phyloP scores from a whole-genome alignment of 2,113 vertebrate genomes.

The Nibea albiflora region DNA sequence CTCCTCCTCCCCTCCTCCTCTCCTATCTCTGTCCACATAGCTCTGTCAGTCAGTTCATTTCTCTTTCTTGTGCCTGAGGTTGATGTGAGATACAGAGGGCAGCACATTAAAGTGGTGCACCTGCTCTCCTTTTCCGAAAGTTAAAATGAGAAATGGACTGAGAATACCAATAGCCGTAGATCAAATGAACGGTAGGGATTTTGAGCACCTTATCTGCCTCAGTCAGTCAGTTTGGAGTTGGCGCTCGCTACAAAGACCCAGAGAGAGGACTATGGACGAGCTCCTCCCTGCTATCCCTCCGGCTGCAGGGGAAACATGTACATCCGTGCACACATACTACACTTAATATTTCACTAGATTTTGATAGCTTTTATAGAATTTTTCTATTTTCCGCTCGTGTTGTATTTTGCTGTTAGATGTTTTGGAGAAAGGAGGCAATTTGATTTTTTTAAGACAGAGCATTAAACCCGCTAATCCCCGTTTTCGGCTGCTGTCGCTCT shows the following conservation, averaged over 20 bases:
- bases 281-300: constrained; percentile 33
- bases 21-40: constrained; percentile 43
- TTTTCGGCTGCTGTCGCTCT: constrained; percentile 30
- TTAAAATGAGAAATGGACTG: constrained; percentile 73
- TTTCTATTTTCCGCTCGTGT: neutral
- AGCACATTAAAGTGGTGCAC: constrained; percentile 64
- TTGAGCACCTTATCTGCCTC: constrained; percentile 73
- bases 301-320: constrained; percentile 42
- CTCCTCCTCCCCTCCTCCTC: neutral
- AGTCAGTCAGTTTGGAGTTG: constrained; percentile 74
- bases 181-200: constrained; percentile 69
- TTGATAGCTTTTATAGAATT: constrained; percentile 1
- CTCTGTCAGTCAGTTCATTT: constrained; percentile 58
- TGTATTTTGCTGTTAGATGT: constrained; percentile 5
- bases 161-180: constrained; percentile 78
- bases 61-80: constrained; percentile 56
- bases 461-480: constrained; percentile 43
- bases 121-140: constrained; percentile 65
- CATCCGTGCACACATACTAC: constrained; percentile 22
- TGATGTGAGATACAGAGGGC: constrained; percentile 73
- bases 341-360: constrained; percentile 12
- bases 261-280: constrained; percentile 49
- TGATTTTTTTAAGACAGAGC: constrained; percentile 41
- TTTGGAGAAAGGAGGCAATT: constrained; percentile 20
- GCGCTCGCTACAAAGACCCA: constrained; percentile 58